Base-by-base conservation (phyloP, 2,113 vertebrate species). In the Elaphurus davidianus region DNA sequence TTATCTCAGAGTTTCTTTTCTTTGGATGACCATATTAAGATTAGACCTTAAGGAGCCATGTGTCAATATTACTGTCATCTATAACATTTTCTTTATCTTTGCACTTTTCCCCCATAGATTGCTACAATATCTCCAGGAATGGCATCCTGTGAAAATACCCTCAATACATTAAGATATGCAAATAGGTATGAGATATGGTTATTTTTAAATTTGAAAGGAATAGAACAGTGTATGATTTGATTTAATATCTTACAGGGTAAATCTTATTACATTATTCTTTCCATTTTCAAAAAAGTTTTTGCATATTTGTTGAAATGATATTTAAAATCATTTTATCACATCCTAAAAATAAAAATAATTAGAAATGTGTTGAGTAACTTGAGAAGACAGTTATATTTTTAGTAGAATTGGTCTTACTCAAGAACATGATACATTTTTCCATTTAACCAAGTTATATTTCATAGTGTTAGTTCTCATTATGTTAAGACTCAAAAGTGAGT, bases 91-190 rank as follows among this genome's bases (percentile, higher is more conserved):
- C 52, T 94, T 98, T 96, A 98, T 0, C 0, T 96, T 36, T 97
- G 64, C 11, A 74, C 94, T 98, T 43, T 93, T 54, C 27, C 96
- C 11, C 55, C 30, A n/a, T 98, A 99, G 99, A 99, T 99, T 3
- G 99, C 99, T 52, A 99, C 99, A 60, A 99, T 99, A 98, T 99
- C 99, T 98, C 99, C 99, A 13, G 99, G 99, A 78, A 99, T 99
- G 99, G 99, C 99, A 28, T 99, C 99, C 21, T 99, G 99, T 99
- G 99, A 99, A 99, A 99, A 99, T 98, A 99, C 99, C 97, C 98
- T 99, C 96, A 99, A 99, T 99, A 99, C 99, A 0, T 90, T 99
- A 98, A 99, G 99, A 99, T 99, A 99, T 0, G 99, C 99, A 98
- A 99, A 99, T 99, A 99, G 99, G 99, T 99, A 99, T 98, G 98